A percentile compares a stretch with the other conserved stretches of the same genome.
Conservation (phyloP, 2,888 invertebrate species). For the Thymelicus sylvestris region DNA sequence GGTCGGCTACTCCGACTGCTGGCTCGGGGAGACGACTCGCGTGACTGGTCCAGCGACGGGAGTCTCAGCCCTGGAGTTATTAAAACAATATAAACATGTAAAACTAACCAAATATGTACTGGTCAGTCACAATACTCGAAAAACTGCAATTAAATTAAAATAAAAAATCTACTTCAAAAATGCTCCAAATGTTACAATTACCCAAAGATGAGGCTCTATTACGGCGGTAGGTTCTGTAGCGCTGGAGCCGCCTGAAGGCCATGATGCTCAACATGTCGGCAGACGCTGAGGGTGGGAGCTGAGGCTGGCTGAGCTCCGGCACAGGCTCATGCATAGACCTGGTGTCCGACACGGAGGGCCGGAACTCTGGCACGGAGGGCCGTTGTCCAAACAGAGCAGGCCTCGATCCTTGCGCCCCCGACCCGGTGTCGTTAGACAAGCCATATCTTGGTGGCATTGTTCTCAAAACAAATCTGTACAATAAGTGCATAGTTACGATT, state of each 20-base stretch:
- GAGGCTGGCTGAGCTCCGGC: slow-evolving; percentile 22
- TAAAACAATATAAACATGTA: too few species aligned
- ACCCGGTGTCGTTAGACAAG: too few species aligned
- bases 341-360: neutral
- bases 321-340: slow-evolving; percentile 15
- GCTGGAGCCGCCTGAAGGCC: slow-evolving; percentile 16
- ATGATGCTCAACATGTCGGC: slow-evolving; percentile 26
- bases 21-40: too few species aligned
- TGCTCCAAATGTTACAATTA: neutral
- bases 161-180: neutral
- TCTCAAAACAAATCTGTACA: too few species aligned
- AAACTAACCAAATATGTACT: neutral
- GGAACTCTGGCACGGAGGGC: neutral
- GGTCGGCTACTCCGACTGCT: too few species aligned
- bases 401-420: too few species aligned
- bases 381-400: neutral
- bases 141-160: too few species aligned
- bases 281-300: slow-evolving; percentile 21
- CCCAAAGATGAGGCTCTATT: neutral
- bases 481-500: too few species aligned
- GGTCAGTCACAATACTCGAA: neutral
- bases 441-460: too few species aligned
- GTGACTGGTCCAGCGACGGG: too few species aligned
- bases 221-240: slow-evolving; percentile 8
- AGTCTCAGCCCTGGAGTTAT: too few species aligned